Evolutionary conservation across 2,113 vertebrate genomes (phyloP).

Genomic region (Podocnemis expansa): DNA sequence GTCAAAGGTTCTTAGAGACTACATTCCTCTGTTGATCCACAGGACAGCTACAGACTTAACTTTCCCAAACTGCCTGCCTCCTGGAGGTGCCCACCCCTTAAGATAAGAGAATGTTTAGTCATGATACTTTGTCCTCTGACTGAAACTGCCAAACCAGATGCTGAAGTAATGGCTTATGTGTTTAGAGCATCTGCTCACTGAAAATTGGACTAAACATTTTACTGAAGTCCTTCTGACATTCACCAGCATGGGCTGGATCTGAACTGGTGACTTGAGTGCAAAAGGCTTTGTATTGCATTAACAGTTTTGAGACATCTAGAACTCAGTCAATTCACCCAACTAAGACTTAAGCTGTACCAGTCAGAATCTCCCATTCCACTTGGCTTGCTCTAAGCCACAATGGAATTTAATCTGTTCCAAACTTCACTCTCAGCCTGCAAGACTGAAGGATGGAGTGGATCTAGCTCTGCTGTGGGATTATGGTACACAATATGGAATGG

Average conservation of each 20-base stretch:
- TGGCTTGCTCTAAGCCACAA: neutral
- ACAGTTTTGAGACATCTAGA: neutral
- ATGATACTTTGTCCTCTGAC: neutral
- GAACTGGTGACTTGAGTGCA: neutral
- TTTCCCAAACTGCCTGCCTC: neutral
- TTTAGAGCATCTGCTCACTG: neutral
- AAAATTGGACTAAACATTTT: neutral
- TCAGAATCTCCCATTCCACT: neutral
- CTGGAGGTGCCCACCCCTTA: neutral
- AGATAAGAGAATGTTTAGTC: neutral
- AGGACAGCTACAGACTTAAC: neutral
- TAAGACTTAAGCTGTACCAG: neutral
- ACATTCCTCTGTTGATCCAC: neutral
- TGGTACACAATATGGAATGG: neutral
- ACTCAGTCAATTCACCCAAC: neutral
- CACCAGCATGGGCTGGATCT: too few relatives aligned
- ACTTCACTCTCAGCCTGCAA: neutral
- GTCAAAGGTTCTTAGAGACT: neutral
- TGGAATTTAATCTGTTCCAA: neutral
- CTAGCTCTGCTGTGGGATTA: neutral
- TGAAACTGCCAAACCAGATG: neutral
- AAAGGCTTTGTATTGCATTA: neutral
- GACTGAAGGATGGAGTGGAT: neutral
- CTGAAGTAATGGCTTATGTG: rapidly evolving
- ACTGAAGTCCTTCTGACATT: neutral